phyloP scores from a whole-genome alignment of 2,888 invertebrate genomes.

The Stenodera caucasica region DNA sequence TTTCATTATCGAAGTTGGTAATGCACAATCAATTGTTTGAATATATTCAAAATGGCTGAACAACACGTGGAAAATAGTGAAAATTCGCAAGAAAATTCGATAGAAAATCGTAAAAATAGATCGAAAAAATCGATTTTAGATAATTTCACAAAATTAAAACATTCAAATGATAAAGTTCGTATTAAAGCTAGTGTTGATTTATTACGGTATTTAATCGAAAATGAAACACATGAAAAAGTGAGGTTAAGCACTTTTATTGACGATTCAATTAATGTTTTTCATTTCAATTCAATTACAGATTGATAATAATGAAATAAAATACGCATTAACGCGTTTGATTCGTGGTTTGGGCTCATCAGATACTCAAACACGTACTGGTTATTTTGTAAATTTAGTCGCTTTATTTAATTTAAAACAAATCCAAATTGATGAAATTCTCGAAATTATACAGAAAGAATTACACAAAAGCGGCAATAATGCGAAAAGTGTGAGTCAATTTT shows the following conservation, averaged over 20 bases:
- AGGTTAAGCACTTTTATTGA: slow-evolving; percentile 40
- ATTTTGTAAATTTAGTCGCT: slow-evolving; percentile 69
- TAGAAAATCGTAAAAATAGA: slow-evolving; percentile 40
- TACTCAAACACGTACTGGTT: slow-evolving; percentile 66
- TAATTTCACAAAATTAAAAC: slow-evolving; percentile 54
- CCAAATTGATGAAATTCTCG: slow-evolving; percentile 60
- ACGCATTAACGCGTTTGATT: slow-evolving; percentile 69
- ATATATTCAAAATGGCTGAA: slow-evolving; percentile 17
- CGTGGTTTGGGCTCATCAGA: slow-evolving; percentile 73
- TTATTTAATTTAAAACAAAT: slow-evolving; percentile 60
- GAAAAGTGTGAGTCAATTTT: slow-evolving; percentile 70
- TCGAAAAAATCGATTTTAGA: slow-evolving; percentile 53
- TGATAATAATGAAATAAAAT: slow-evolving; percentile 64
- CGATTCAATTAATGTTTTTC: slow-evolving; percentile 6
- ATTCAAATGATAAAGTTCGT: slow-evolving; percentile 52
- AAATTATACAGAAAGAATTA: slow-evolving; percentile 67
- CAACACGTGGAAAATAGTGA: slow-evolving; percentile 29
- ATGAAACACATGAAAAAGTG: slow-evolving; percentile 49
- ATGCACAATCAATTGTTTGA: neutral
- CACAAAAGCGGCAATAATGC: slow-evolving; percentile 62
- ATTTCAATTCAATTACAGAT: neutral
- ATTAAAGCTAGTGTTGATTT: slow-evolving; percentile 53
- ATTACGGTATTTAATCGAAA: slow-evolving; percentile 52
- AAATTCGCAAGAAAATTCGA: slow-evolving; percentile 13
- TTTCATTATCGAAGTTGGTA: neutral